Percentiles rank a stretch among this genome's conserved stretches.
Conservation (phyloP, 2,888 invertebrate genomes). For the Junonia oenone region DNA sequence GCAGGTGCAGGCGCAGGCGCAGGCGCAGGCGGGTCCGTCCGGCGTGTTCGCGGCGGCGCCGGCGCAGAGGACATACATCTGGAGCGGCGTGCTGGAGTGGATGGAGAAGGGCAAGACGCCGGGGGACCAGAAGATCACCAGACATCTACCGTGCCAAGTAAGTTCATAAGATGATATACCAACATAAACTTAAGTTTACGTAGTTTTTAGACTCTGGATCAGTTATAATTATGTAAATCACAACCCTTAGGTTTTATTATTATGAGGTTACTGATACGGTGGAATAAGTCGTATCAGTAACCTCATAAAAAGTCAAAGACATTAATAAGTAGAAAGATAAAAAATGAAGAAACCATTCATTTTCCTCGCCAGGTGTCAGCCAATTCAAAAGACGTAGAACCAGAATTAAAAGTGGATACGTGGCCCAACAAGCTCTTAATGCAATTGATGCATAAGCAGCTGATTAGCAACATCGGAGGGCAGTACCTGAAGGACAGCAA, state of each 20-base stretch:
- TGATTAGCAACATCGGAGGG: conserved; percentile 94
- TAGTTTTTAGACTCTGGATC: no score
- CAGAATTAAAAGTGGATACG: conserved; percentile 94
- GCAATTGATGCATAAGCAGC: conserved; percentile 95
- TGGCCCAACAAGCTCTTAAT: conserved; percentile 96
- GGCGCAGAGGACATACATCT: conserved; percentile 73
- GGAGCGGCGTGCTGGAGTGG: conserved; percentile 94
- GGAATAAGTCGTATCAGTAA: no score
- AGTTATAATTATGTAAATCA: no score
- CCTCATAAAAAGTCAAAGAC: no score
- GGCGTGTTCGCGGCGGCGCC: conserved; percentile 25
- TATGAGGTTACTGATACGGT: no score
- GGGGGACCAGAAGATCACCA: conserved; percentile 89
- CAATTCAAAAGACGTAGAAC: conserved; percentile 89
- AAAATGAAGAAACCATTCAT: not conserved
- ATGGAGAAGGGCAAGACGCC: conserved; percentile 92
- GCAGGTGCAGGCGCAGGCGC: not conserved
- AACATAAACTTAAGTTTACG: not conserved
- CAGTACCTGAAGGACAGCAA: conserved; percentile 94
- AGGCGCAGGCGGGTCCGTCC: conserved; percentile 31
- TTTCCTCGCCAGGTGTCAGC: conserved; percentile 65
- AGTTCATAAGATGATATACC: not conserved
- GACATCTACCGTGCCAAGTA: conserved; percentile 77
- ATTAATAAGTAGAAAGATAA: not conserved
- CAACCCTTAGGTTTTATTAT: no score